Evolutionary conservation across 2,888 invertebrate species (phyloP), one percentile per base, ranked within the genome.

Genomic region (Esperia sulphurella): DNA sequence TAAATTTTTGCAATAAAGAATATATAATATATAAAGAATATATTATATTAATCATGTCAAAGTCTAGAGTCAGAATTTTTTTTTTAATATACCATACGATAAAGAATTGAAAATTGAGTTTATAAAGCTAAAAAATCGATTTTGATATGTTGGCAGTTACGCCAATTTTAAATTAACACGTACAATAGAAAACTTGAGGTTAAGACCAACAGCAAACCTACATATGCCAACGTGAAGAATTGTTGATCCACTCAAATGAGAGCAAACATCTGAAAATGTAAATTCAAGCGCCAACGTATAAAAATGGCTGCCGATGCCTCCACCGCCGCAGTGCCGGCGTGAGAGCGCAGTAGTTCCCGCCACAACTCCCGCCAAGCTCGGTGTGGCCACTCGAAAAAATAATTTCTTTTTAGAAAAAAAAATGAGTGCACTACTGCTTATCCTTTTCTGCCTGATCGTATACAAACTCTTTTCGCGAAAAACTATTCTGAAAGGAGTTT

Each of bases 341-440:
- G 49, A 54, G 56, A 61, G 52, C 33, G 37, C 10, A 39, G 69
- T 55, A 67, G 72, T 71, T 75, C 78, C 82, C 79, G 73, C 76
- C 79, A 65, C 68, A 65, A 59, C 71, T 69, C 71, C 76, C 71
- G 63, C 65, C 68, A 64, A 59, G 46, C 40, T 51, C 61, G 70
- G 83, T 71, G 76, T 72, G 63, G 76, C 62, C 79, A 81, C 85
- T 83, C 85, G 49, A 54, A 63, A 9, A 54, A 57, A 67, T 65
- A 74, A 74, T 77, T 77, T 72, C 68, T 72, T 75, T 73, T 60
- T 63, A 69, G 58, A 66, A 71, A 75, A 65, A 67, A 83, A 80
- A 78, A 86, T 87, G 87, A 85, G 86, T 76, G 83, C 74, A 55
- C 63, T 86, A 49, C 56, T 87, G n/a, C 44, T 84, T 10, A 65